Evolutionary conservation across 2,797 vertebrate species (phyloP).

Genomic region (Coranthus polyacanthus): DNA sequence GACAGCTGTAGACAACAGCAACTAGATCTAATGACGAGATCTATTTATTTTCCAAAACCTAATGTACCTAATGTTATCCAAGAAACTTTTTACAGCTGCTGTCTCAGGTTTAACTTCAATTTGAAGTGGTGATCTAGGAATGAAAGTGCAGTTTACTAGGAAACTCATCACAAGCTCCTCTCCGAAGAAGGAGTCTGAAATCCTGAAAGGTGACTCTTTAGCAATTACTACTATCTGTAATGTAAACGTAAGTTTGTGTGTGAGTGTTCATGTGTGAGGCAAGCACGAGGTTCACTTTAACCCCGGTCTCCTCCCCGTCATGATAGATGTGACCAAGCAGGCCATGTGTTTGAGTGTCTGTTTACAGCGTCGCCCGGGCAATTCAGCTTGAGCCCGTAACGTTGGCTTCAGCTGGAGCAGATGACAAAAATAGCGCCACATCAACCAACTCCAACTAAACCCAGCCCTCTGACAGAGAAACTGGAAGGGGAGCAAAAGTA

Average conservation of each 20-base stretch:
- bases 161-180: no score
- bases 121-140: no score
- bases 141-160: no score
- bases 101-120: no score
- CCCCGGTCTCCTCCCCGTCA: constrained; percentile 1
- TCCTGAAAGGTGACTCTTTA: no score
- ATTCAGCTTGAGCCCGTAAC: constrained; percentile 48
- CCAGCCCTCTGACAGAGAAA: constrained; percentile 26
- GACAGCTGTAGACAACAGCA: not conserved
- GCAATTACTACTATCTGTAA: no score
- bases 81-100: no score
- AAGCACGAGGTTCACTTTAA: constrained; percentile 13
- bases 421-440: constrained; percentile 74
- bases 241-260: constrained; percentile 3
- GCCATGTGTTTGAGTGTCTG: constrained; percentile 71
- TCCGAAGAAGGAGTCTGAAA: no score
- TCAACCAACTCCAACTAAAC: constrained; percentile 3
- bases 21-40: no score
- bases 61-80: no score
- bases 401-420: constrained; percentile 37
- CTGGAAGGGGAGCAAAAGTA: constrained; percentile 16
- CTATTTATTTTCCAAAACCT: no score
- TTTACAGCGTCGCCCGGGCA: constrained; percentile 72
- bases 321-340: constrained; percentile 51
- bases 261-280: constrained; percentile 16